Conservation (phyloP, 2,113 vertebrate genomes). For the Empidonax traillii region DNA sequence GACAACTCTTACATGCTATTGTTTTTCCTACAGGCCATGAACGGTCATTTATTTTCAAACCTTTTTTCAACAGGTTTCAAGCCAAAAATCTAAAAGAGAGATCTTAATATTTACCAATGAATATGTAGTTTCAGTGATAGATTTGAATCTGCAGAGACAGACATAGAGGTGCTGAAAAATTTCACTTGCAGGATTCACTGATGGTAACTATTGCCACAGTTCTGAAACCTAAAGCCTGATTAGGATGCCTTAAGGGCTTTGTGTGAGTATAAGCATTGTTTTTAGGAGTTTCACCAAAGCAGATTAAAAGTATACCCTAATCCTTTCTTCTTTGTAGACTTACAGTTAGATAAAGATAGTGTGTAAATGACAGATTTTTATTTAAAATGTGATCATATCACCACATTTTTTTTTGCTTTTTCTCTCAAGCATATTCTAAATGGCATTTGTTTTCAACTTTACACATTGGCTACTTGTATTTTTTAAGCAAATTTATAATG, state of each 20-base stretch:
- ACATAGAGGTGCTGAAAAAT: neutral
- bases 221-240: neutral
- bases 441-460: neutral
- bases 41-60: neutral
- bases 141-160: neutral
- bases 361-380: neutral
- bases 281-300: neutral
- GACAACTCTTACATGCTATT: neutral
- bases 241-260: neutral
- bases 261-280: neutral
- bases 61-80: neutral
- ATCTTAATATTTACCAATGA: neutral
- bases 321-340: neutral
- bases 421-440: neutral
- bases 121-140: neutral
- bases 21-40: neutral
- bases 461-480: neutral
- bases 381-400: neutral
- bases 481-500: neutral
- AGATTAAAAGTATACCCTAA: neutral
- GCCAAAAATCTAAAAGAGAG: fast-evolving
- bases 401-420: neutral
- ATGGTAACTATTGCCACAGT: neutral
- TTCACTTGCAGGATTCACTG: neutral
- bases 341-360: neutral